Evolutionary conservation across 2,888 invertebrate species (phyloP), one percentile per base, ranked within the genome.

Genomic region (Bellardia bayeri): DNA sequence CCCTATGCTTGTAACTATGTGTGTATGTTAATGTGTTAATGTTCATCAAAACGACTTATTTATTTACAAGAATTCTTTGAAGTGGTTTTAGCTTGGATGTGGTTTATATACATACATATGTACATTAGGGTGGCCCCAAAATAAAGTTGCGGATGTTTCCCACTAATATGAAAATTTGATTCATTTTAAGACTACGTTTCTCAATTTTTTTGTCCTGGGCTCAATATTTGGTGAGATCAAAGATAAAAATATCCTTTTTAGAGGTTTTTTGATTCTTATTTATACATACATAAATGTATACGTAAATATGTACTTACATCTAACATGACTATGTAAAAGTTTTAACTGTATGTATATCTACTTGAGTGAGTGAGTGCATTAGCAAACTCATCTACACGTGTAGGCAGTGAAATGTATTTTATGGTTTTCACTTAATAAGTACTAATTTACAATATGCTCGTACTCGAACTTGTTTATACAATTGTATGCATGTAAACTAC

Each of bases 381-480:
- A 42, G 45, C 16, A 23, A 23, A 45, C 42, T 66, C 54, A 54
- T 51, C n/a, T 49, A 40, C 9, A 23, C 49, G 33, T 14, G 68
- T 23, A 58, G 30, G 61, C 61, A 49, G 61, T 42, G 49, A 61
- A 61, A 63, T 78, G 66, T 66, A 40, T 76, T 78, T 78, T 66
- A 78, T 78, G 56, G 54, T 30, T 66, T 78, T 23, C 42, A 66
- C 76, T 78, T 66, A 78, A 66, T 78, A 78, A 66, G 51, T 66
- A 66, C 63, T 78, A 78, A 78, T 66, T 51, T 66, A 42, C 61
- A 33, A n/a, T 61, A 61, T 37, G 6, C 61, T 37, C 37, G n/a
- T 37, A 14, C 37, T 61, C 14, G 7, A 7, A 56, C 56, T 51
- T 56, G 9, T 23, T 9, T 9, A 56, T 23, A 9, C 11, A 56